A percentile compares a stretch with the other conserved stretches of the same genome.
Evolutionary conservation across 2,888 invertebrate genomes (phyloP).

Genomic region (Tetheella fluctuosa): DNA sequence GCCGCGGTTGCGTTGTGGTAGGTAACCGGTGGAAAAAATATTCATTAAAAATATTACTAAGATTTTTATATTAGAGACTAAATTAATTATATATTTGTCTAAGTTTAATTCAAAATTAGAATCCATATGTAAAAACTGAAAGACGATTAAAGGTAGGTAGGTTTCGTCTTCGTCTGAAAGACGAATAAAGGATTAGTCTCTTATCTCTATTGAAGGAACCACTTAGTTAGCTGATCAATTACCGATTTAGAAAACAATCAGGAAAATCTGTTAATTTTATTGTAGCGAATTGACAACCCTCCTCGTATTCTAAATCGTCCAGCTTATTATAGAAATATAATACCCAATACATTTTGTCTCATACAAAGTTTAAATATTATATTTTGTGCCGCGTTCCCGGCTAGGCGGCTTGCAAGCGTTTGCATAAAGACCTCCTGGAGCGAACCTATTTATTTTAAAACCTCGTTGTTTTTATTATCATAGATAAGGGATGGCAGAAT

Average conservation of each 20-base stretch:
- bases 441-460: slow-evolving; percentile 3
- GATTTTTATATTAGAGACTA: too few relatives aligned
- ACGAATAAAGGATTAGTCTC: too few relatives aligned
- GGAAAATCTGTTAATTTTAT: too few relatives aligned
- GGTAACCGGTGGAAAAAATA: slow-evolving; percentile 19
- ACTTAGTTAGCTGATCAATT: too few relatives aligned
- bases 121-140: too few relatives aligned
- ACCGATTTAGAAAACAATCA: too few relatives aligned
- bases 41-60: background rate
- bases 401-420: too few relatives aligned
- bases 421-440: slow-evolving; percentile 2
- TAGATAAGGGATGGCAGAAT: background rate
- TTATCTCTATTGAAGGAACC: too few relatives aligned
- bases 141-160: too few relatives aligned
- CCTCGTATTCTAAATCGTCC: background rate
- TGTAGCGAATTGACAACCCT: background rate
- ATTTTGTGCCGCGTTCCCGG: background rate
- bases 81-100: too few relatives aligned
- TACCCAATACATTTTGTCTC: background rate
- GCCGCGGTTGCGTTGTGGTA: slow-evolving; percentile 31
- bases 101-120: too few relatives aligned
- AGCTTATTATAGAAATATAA: slow-evolving; percentile 7
- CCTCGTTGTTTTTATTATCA: slow-evolving; percentile 3
- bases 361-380: slow-evolving; percentile 5
- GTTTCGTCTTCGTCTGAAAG: too few relatives aligned